Conservation (phyloP, 2,113 vertebrate genomes). For the Hippoglossus stenolepis region DNA sequence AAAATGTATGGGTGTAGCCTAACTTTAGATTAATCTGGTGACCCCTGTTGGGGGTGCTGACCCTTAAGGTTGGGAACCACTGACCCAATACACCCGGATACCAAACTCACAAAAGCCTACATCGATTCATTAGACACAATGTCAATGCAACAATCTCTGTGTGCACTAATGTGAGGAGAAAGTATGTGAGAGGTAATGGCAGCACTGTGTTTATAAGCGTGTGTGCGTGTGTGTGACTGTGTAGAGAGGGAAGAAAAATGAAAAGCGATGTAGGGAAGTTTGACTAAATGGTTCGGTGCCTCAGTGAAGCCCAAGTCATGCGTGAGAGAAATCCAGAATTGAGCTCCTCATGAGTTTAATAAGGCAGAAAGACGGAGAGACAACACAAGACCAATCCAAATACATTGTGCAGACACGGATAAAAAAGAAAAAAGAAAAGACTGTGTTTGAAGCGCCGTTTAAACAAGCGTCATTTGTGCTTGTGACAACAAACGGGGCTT, state of each 20-base stretch:
- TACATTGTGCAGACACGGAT: slow-evolving; percentile 7
- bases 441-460: not conserved
- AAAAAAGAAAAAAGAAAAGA: no score
- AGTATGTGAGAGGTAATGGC: not conserved
- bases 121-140: not conserved
- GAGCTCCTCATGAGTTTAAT: slow-evolving; percentile 57
- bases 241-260: not conserved
- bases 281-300: slow-evolving; percentile 52
- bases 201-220: no score
- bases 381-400: slow-evolving; percentile 37
- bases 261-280: slow-evolving; percentile 32
- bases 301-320: slow-evolving; percentile 57
- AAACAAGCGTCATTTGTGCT: not conserved
- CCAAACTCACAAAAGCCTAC: slow-evolving; percentile 6
- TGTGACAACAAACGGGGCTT: not conserved
- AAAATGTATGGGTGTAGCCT: no score
- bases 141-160: slow-evolving; percentile 9
- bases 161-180: not conserved
- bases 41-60: no score
- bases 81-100: not conserved
- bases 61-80: not conserved
- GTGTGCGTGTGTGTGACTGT: not conserved
- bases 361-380: slow-evolving; percentile 47
- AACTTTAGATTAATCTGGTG: no score
- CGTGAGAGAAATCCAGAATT: slow-evolving; percentile 50